Base-by-base conservation (phyloP, 1,140 invertebrate species). In the Spodoptera litura region DNA sequence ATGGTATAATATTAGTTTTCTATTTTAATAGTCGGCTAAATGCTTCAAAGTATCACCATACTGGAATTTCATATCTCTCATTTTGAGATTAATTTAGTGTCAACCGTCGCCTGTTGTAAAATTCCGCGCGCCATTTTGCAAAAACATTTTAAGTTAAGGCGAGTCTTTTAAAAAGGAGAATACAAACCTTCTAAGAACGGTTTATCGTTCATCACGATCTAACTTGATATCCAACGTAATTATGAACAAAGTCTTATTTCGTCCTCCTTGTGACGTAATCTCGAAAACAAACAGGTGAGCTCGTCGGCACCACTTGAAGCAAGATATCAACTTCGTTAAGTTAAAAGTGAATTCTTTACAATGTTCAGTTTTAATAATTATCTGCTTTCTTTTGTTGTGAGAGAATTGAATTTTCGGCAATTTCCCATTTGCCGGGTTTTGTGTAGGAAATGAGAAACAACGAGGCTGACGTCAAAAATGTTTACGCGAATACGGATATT, bases 391-490 rank as follows among this genome's bases (percentile, higher is more conserved):
- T 49, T 66, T 62, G 59, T 66, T 64, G 15, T 10, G 44, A 38
- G n/a, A 44, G 31, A 49, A 25, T 66, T 66, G 38, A 49, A 66
- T 66, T 66, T 66, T 49, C 38, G 62, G 3, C 38, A 66, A 49
- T 51, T 66, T 66, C 62, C 10, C 62, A 49, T 66, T 66, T 20
- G n/a, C 38, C 38, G 2, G 9, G 15, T n/a, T 64, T 64, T 64
- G 61, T 35, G 58, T 27, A 12, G 15, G 11, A 49, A 66, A 49
- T 49, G 15, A 51, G 15, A 49, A 20, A 66, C 62, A 66, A 66
- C 15, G 15, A 11, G 38, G 15, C 58, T 49, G 38, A 11, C 38
- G 10, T 49, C 15, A 4, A 49, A n/a, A 11, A 66, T 20, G 20
- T 49, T 49, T 20, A 49, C 62, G 15, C 8, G 62, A 66, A 49